Evolutionary conservation across 2,888 invertebrate genomes (phyloP), one percentile per base, ranked within the genome.

Genomic region (Drosophila silvestris): DNA sequence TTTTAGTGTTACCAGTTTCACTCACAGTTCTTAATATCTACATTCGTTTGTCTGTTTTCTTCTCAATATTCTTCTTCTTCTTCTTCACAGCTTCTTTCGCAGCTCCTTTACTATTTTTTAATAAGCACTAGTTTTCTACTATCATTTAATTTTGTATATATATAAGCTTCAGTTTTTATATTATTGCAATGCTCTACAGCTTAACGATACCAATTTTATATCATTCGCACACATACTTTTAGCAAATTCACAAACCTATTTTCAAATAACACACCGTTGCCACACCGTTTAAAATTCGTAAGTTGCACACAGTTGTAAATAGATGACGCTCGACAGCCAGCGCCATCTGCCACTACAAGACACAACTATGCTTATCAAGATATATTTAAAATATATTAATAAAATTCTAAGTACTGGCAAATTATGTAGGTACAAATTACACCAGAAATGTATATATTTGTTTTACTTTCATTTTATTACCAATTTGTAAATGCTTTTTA

Each of bases 291-390:
- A 28, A 16, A 10, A 10, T 7, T 1, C 9, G 14, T 6, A 1
- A 19, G 26, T 19, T 70, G 14, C 41, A 5, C 0, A 19, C 12
- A 16, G 22, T 33, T 28, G 12, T 28, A 30, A 28, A 61, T 54
- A 70, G 61, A 70, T 61, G 61, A 54, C 70, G 47, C 0, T 30
- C 16, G 0, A 26, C 10, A 0, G 9, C 19, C 19, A 3, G 7
- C 68, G 57, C 67, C 51, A 41, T 58, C 68, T 67, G 19, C 16
- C 5, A 32, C 5, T 16, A 22, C 5, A 16, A 22, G 22, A 2
- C 16, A 14, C 10, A 14, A 64, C 19, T 22, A 12, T 30, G 30
- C 22, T 26, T 9, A 26, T 26, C 26, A 47, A 47, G 5, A 26
- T 2, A 4, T 16, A 16, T 26, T 47, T 22, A 16, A 22, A 22